Evolutionary conservation across 2,113 vertebrate species (phyloP).

Genomic region (Ahaetulla prasina): DNA sequence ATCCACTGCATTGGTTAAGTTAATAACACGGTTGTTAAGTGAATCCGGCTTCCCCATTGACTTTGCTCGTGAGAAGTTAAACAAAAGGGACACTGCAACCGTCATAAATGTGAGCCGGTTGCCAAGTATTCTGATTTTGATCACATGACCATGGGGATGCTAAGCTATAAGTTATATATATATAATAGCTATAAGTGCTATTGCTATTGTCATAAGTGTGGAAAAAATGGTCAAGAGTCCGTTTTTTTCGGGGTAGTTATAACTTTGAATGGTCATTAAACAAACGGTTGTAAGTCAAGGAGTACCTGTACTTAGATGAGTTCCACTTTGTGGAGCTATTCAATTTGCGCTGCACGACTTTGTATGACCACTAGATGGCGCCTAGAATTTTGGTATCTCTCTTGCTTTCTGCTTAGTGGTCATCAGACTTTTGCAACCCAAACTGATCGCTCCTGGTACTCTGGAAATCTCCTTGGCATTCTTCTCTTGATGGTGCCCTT

Average conservation of each 20-base stretch:
- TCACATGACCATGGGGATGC: not conserved
- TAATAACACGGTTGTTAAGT: not conserved
- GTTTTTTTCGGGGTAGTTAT: not conserved
- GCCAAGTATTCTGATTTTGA: not conserved
- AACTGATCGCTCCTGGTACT: not conserved
- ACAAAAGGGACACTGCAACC: not conserved
- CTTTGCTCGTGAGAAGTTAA: not conserved
- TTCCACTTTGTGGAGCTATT: not conserved
- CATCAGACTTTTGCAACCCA: not conserved
- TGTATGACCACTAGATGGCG: not conserved
- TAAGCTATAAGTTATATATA: too few species aligned
- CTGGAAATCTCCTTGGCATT: not conserved
- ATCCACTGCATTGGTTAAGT: not conserved
- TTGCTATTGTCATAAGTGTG: not conserved
- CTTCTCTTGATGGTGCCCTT: not conserved
- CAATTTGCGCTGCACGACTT: not conserved
- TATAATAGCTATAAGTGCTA: too few species aligned
- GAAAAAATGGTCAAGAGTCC: not conserved
- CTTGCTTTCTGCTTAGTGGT: not conserved
- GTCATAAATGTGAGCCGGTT: not conserved
- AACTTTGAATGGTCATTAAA: not conserved
- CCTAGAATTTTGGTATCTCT: not conserved
- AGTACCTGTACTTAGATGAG: not conserved
- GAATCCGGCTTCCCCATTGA: not conserved
- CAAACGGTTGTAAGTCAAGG: not conserved